These are phyloP conservation scores for Polydrusus pterygomalis DNA, from an alignment of 2,888 invertebrate species.

Conservation along the genomic window DNA sequence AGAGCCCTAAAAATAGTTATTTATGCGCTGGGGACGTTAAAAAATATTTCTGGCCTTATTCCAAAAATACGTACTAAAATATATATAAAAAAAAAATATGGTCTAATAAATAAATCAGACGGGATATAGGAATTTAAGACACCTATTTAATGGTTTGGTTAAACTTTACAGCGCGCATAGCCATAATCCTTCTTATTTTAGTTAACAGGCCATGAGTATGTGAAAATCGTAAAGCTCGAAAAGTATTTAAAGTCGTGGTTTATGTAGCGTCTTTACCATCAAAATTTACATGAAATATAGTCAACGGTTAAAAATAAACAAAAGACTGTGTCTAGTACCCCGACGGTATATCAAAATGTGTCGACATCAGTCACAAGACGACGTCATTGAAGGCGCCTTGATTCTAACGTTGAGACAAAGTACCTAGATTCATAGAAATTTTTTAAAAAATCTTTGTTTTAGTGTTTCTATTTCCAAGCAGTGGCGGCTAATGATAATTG, in stretches of 20 bases:
- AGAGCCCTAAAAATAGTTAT: no score
- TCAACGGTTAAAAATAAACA: conserved; percentile 1
- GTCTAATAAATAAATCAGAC: no score
- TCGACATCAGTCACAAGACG: neutral
- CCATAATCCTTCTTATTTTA: conserved; percentile 2
- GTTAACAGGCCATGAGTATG: neutral
- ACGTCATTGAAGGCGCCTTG: neutral
- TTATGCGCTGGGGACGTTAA: no score
- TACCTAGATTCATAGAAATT: neutral
- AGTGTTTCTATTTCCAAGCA: no score
- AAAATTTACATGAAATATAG: conserved; percentile 2
- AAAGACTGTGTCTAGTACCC: neutral
- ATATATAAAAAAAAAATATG: no score
- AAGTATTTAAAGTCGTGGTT: neutral
- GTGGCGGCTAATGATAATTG: no score
- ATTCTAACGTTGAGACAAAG: neutral
- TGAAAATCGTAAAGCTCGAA: neutral
- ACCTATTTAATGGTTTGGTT: neutral
- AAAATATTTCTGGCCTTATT: no score
- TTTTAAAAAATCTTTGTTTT: no score
- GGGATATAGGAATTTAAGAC: no score
- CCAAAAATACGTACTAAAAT: no score
- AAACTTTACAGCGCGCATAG: neutral
- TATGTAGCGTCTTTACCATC: neutral
- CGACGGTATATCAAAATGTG: conserved; percentile 5